A percentile compares a stretch with the other conserved stretches of the same genome.
Conservation (phyloP, 1,140 invertebrate species). For the Pseudomyrmex sp. region DNA sequence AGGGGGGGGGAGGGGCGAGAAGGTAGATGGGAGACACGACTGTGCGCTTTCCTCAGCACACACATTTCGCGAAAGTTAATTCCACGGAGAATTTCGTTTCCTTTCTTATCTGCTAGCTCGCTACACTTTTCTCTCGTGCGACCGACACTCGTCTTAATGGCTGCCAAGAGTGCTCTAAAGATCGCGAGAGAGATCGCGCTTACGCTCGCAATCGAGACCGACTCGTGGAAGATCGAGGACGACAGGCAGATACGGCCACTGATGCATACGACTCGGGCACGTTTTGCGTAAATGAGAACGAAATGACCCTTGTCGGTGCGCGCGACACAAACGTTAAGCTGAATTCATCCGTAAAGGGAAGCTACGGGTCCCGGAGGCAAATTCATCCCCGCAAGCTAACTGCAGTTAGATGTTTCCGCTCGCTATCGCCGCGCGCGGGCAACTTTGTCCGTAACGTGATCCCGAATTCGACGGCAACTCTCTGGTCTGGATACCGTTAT, state of each 20-base stretch:
- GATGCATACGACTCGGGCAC: constrained; percentile 4
- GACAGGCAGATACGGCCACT: background rate
- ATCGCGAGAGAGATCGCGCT: background rate
- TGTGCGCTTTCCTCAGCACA: background rate
- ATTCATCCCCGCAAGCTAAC: constrained; percentile 48
- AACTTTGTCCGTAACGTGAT: constrained; percentile 52
- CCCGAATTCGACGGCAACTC: constrained; percentile 28
- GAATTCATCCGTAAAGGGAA: constrained; percentile 43
- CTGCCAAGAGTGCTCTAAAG: background rate
- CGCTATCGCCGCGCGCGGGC: background rate
- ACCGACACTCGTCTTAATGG: constrained; percentile 17
- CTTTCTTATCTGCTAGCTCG: constrained; percentile 7
- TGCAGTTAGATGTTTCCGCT: constrained; percentile 50
- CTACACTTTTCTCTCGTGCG: constrained; percentile 2
- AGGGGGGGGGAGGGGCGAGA: accelerated
- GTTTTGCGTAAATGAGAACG: constrained; percentile 24
- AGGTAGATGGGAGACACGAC: background rate
- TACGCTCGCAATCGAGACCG: background rate
- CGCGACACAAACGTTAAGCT: constrained; percentile 38
- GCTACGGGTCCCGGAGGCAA: constrained; percentile 35
- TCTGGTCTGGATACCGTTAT: constrained; percentile 18
- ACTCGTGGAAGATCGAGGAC: background rate
- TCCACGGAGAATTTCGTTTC: constrained; percentile 19
- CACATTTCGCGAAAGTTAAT: constrained; percentile 44
- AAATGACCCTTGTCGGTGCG: constrained; percentile 39